phyloP scores from a whole-genome alignment of 1,140 invertebrate species.

The Ectropis grisescens region DNA sequence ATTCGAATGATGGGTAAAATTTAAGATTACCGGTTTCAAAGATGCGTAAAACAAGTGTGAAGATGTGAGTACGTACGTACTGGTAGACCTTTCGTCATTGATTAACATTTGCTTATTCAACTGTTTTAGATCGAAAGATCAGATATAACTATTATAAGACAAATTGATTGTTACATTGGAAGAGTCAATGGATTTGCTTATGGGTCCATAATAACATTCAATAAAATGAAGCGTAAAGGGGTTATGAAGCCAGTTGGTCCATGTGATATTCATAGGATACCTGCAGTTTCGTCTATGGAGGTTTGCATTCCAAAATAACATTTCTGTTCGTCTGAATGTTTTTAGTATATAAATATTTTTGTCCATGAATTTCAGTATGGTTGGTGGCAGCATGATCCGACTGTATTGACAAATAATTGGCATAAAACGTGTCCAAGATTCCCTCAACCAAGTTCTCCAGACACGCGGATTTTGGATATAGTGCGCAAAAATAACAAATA shows the following conservation, averaged over 20 bases:
- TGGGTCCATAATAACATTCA: conserved; percentile 38
- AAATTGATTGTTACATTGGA: conserved; percentile 45
- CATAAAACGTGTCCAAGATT: conserved; percentile 30
- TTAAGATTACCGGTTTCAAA: too few species aligned
- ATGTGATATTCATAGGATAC: conserved; percentile 42
- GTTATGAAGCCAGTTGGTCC: conserved; percentile 49
- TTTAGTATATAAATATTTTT: neutral
- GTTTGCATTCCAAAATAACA: too few species aligned
- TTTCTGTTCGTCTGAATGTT: neutral
- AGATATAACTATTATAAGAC: conserved; percentile 24
- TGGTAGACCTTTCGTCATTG: too few species aligned
- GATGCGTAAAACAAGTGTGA: too few species aligned
- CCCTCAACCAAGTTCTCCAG: conserved; percentile 42
- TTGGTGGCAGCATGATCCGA: conserved; percentile 46
- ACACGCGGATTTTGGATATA: conserved; percentile 41
- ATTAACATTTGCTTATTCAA: too few species aligned
- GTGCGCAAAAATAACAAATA: conserved; percentile 58
- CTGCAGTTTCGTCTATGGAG: conserved; percentile 40
- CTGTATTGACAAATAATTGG: conserved; percentile 26
- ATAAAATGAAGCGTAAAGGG: conserved; percentile 54
- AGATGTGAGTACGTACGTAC: too few species aligned
- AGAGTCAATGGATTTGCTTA: conserved; percentile 56
- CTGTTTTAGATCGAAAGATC: conserved; percentile 25
- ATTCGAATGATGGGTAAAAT: too few species aligned
- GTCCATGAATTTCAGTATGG: conserved; percentile 27